Percentiles rank a stretch among this genome's conserved stretches.
These are phyloP conservation scores for Numenius phaeopus DNA, from an alignment of 2,797 vertebrate genomes.

Conservation along the genomic window DNA sequence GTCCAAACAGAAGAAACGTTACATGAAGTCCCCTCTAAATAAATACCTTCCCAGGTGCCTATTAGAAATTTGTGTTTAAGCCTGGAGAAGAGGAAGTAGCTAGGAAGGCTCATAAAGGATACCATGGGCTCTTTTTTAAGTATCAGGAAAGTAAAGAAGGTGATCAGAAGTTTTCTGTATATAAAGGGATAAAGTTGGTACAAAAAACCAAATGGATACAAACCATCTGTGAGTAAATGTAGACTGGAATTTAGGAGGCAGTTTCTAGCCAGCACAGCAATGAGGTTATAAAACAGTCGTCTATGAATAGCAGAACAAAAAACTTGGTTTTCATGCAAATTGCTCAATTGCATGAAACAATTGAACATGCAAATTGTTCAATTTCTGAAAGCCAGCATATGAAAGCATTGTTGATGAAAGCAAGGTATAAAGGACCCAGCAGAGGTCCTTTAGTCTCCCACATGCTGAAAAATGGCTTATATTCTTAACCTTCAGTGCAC, in stretches of 20 bases:
- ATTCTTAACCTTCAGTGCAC: not conserved
- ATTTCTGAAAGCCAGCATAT: not conserved
- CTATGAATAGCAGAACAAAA: not conserved
- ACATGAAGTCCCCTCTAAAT: not conserved
- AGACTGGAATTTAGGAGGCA: not conserved
- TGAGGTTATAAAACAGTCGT: not conserved
- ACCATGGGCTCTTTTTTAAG: not conserved
- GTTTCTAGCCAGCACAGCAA: not conserved
- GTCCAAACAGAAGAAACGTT: not conserved
- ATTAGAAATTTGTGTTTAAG: not conserved
- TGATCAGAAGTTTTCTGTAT: not conserved
- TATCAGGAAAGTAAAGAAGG: not conserved
- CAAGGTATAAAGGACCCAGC: not conserved
- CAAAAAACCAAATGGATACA: rapidly evolving
- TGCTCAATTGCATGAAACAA: too few species aligned
- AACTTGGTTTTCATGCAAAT: not conserved
- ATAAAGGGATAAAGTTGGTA: not conserved
- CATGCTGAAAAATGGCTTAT: not conserved
- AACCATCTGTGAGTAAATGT: not conserved
- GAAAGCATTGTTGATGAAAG: not conserved
- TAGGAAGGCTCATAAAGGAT: not conserved
- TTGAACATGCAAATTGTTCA: not conserved
- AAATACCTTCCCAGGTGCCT: not conserved
- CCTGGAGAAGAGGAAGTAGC: not conserved
- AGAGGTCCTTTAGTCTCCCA: not conserved